Evolutionary conservation across 2,113 vertebrate genomes (phyloP).

Genomic region (Nothoprocta perdicaria): DNA sequence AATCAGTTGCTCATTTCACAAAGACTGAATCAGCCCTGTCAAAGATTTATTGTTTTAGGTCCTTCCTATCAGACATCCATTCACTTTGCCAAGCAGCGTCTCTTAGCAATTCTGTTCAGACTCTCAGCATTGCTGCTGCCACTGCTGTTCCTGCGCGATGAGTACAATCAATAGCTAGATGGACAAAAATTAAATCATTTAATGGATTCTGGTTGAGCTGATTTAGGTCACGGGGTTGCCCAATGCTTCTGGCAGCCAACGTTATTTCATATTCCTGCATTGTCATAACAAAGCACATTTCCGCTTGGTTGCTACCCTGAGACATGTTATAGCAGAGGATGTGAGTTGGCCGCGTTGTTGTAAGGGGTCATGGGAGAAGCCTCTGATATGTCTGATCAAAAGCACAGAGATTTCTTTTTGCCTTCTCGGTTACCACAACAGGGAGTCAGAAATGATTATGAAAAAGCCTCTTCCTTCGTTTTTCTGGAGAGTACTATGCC

Average conservation of each 20-base stretch:
- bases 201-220: slow-evolving; percentile 77
- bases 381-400: slow-evolving; percentile 9
- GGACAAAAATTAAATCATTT: slow-evolving; percentile 79
- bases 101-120: slow-evolving; percentile 71
- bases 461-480: slow-evolving; percentile 6
- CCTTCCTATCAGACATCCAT: slow-evolving; percentile 62
- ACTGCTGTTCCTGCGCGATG: slow-evolving; percentile 27
- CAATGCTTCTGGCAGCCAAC: slow-evolving; percentile 55
- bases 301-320: slow-evolving; percentile 28
- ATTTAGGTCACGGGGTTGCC: slow-evolving; percentile 72
- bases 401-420: background rate
- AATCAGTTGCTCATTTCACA: slow-evolving; percentile 60
- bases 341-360: background rate
- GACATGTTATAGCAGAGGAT: background rate
- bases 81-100: slow-evolving; percentile 47
- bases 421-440: background rate
- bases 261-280: slow-evolving; percentile 63
- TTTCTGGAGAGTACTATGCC: background rate
- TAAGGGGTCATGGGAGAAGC: slow-evolving; percentile 4
- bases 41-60: slow-evolving; percentile 74
- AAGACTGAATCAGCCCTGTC: slow-evolving; percentile 68
- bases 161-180: slow-evolving; percentile 76
- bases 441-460: background rate
- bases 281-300: slow-evolving; percentile 51
- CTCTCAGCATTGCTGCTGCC: slow-evolving; percentile 40